Evolutionary conservation across 2,113 vertebrate species (phyloP).

Genomic region (Strigops habroptila): DNA sequence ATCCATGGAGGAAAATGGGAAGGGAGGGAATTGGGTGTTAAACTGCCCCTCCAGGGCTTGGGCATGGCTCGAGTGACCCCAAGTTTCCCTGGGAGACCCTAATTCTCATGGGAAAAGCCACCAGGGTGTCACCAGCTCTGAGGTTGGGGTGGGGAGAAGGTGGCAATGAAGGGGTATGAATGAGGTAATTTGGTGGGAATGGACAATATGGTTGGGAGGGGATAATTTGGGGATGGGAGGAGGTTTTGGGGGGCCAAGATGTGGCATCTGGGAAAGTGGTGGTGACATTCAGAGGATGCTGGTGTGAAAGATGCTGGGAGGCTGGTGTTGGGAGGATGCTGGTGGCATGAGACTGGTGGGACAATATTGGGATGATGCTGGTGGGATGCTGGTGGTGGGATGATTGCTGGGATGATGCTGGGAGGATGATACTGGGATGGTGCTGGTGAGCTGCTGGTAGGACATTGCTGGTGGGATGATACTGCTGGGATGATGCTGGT

Average conservation of each 20-base stretch:
- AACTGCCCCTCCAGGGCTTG: neutral
- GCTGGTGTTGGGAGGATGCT: neutral
- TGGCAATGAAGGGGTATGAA: neutral
- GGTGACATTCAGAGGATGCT: fast-evolving
- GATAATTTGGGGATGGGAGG: neutral
- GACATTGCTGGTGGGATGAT: fast-evolving
- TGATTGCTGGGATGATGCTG: neutral
- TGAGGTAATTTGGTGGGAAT: neutral
- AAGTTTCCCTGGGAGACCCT: neutral
- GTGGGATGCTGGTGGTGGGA: too few species aligned
- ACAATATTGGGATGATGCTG: neutral
- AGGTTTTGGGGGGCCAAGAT: neutral
- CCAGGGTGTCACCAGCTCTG: too few species aligned
- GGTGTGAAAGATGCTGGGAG: neutral
- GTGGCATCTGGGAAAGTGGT: neutral
- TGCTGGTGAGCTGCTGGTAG: too few species aligned
- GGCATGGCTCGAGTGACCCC: fast-evolving
- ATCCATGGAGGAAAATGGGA: neutral
- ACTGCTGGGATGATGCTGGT: neutral
- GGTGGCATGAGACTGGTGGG: neutral
- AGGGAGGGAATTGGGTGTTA: neutral
- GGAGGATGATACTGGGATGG: fast-evolving
- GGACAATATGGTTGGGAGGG: fast-evolving
- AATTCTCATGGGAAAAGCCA: neutral
- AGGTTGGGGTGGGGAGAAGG: neutral